Evolutionary conservation across 2,888 invertebrate genomes (phyloP), one percentile per base, ranked within the genome.

Genomic region (Mimas tiliae): DNA sequence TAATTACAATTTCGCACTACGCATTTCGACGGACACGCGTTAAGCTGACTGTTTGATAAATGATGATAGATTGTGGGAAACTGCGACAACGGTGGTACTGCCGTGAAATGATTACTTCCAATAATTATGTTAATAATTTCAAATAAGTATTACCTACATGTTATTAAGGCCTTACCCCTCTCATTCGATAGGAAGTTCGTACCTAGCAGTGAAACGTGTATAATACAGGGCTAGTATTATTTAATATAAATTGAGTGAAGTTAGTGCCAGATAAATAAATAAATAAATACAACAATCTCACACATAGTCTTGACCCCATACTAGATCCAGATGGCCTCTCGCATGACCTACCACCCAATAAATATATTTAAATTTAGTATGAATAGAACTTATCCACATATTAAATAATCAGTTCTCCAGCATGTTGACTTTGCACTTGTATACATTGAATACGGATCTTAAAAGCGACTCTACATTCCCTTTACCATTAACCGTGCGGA

Each of bases 401-500:
- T 42, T 42, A 21, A 16, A 7, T 34, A 64, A 64, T 50, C 50
- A 33, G 68, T 69, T 69, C 68, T 69, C 67, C 53, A 21, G 19
- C 33, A 63, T 75, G 70, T 75, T 75, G 73, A 72, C 72, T 68
- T 68, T 71, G 68, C 64, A 51, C 71, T 70, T 69, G n/a, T n/a
- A 71, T 34, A 70, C 71, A 63, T 68, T 65, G 63, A 64, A 66
- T 62, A 70, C 68, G 70, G 72, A 76, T 72, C 75, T 79, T 80
- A 76, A 75, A 76, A 70, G 69, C 77, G 76, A 73, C 73, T 74
- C 68, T 74, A 71, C 71, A 64, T 73, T 74, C 80, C 82, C 76
- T 71, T 70, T 70, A 72, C 84, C 82, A 88, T 87, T 85, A 85
- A 78, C 73, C 77, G 71, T 69, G 74, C 78, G 82, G 81, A 83